Percentiles rank a stretch among this genome's conserved stretches.
Evolutionary conservation across 2,797 vertebrate genomes (phyloP).

Genomic region (Nyctibius grandis): DNA sequence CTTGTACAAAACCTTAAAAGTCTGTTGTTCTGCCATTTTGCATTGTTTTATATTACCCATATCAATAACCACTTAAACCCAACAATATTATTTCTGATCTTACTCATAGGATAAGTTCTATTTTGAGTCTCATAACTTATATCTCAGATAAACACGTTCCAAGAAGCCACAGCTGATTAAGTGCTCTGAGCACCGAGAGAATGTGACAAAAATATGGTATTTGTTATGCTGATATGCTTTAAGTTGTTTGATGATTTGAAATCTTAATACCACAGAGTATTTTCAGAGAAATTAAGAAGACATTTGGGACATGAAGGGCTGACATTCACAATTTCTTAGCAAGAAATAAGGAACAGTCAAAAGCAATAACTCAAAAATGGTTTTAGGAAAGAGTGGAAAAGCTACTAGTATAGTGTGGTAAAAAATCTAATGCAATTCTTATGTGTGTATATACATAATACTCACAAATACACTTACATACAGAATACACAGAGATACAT

Average conservation of each 20-base stretch:
- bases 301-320: not conserved
- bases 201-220: not conserved
- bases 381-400: not conserved
- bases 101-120: not conserved
- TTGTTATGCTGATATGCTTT: not conserved
- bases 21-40: not conserved
- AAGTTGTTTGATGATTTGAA: not conserved
- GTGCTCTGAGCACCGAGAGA: not conserved
- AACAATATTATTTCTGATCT: not conserved
- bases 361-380: not conserved
- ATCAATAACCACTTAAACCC: not conserved
- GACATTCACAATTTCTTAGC: not conserved
- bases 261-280: not conserved
- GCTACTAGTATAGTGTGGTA: not conserved
- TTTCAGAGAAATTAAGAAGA: not conserved
- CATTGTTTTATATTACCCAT: not conserved
- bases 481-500: not conserved
- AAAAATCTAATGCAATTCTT: not conserved
- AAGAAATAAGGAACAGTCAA: not conserved
- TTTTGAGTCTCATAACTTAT: not conserved
- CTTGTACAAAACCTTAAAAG: not conserved
- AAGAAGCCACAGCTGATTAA: not conserved
- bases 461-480: not conserved
- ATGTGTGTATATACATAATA: not conserved
- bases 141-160: not conserved